These are phyloP conservation scores for Eumacrocentrus americanus DNA, from an alignment of 2,888 invertebrate genomes.

Conservation along the genomic window DNA sequence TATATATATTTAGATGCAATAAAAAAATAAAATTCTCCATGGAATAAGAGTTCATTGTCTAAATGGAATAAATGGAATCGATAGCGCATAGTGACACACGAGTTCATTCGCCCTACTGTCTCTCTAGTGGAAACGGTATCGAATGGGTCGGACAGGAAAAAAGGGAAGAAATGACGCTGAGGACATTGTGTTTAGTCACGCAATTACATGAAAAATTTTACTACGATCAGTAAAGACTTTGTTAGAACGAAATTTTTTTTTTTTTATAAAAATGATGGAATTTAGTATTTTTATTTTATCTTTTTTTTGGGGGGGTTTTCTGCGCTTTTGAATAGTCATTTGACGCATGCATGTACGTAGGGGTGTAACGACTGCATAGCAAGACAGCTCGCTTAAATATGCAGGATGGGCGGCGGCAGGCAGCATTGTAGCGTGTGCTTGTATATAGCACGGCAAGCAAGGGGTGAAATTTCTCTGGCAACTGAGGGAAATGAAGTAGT, in stretches of 20 bases:
- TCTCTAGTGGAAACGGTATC: not conserved
- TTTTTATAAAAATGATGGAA: too few relatives aligned
- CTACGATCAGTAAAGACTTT: too few relatives aligned
- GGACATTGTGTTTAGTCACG: not conserved
- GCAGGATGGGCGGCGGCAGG: slow-evolving; percentile 60
- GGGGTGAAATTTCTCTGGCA: slow-evolving; percentile 54
- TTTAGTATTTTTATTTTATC: too few relatives aligned
- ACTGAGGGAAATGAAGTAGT: slow-evolving; percentile 33
- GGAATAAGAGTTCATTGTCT: slow-evolving; percentile 21
- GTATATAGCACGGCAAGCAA: slow-evolving; percentile 49
- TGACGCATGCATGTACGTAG: slow-evolving; percentile 20
- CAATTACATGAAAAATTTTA: not conserved
- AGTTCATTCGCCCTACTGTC: slow-evolving; percentile 17
- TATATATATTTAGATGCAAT: not conserved
- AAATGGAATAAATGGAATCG: slow-evolving; percentile 21
- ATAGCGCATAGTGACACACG: slow-evolving; percentile 22
- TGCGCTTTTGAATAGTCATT: not conserved
- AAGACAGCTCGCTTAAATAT: slow-evolving; percentile 61
- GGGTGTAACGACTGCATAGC: slow-evolving; percentile 56
- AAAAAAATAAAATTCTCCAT: slow-evolving; percentile 12
- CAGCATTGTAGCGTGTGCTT: slow-evolving; percentile 57
- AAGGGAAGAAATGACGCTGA: not conserved
- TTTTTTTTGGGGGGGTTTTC: too few relatives aligned
- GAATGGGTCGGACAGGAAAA: not conserved
- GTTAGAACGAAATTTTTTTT: too few relatives aligned